Percentiles rank a stretch among this genome's conserved stretches.
Evolutionary conservation across 1,140 invertebrate species (phyloP).

Genomic region (Drosophila takahashii): DNA sequence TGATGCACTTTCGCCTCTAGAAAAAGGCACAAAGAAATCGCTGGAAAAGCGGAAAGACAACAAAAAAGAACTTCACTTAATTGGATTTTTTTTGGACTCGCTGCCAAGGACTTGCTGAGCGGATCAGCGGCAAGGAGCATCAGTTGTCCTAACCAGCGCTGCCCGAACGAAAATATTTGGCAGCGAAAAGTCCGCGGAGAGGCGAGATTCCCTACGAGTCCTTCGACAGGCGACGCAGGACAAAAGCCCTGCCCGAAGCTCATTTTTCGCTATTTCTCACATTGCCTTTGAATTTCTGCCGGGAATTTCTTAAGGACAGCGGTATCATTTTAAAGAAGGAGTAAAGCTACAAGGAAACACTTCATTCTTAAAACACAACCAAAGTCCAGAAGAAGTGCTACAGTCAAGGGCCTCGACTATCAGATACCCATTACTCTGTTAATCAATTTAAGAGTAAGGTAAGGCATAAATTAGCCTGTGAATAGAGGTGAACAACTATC

Average conservation of each 20-base stretch:
- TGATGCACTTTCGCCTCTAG: conserved; percentile 1
- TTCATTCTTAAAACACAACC: no score
- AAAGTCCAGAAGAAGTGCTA: no score
- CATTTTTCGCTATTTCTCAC: conserved; percentile 6
- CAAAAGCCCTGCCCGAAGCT: conserved; percentile 27
- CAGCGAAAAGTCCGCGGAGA: conserved; percentile 30
- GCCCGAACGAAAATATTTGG: conserved; percentile 48
- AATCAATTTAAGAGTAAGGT: no score
- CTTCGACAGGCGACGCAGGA: conserved; percentile 35
- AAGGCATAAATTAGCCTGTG: no score
- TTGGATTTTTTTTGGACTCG: conserved; percentile 26
- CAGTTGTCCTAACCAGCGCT: conserved; percentile 12
- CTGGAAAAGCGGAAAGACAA: conserved; percentile 13
- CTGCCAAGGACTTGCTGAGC: conserved; percentile 21
- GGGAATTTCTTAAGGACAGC: conserved; percentile 28
- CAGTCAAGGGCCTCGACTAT: no score
- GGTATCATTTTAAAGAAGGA: conserved; percentile 6
- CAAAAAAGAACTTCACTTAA: conserved; percentile 42
- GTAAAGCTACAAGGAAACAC: neutral
- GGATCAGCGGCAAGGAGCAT: conserved; percentile 18
- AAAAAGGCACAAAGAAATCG: neutral
- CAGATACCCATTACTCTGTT: no score
- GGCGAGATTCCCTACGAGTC: conserved; percentile 28
- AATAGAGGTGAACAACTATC: no score
- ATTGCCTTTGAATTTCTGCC: conserved; percentile 7